A percentile compares a stretch with the other conserved stretches of the same genome.
Evolutionary conservation across 2,113 vertebrate genomes (phyloP).

Genomic region (Syngnathoides biaculeatus): DNA sequence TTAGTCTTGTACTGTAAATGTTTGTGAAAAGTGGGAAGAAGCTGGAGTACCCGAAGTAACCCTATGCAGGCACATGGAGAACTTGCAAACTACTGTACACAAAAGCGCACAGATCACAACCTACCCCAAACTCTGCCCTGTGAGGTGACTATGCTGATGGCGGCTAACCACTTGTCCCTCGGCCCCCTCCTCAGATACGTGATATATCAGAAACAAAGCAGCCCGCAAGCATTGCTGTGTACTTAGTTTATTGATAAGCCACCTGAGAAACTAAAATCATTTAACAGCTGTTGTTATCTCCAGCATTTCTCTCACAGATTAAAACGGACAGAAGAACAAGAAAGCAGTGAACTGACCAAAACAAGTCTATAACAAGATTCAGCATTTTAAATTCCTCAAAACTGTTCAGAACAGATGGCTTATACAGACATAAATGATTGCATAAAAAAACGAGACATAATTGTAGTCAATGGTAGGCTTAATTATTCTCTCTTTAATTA

Average conservation of each 20-base stretch:
- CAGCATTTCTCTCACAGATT: not conserved
- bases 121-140: no score
- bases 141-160: no score
- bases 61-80: no score
- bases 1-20: no score
- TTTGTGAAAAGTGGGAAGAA: no score
- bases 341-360: constrained; percentile 18
- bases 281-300: not conserved
- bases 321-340: constrained; percentile 6
- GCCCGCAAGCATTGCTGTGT: constrained; percentile 15
- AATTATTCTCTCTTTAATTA: constrained; percentile 21
- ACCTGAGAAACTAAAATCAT: constrained; percentile 16
- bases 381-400: constrained; percentile 1
- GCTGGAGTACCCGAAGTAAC: no score
- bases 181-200: constrained; percentile 16
- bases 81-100: no score
- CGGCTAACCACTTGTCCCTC: no score
- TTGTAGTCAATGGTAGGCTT: constrained; percentile 7
- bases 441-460: constrained; percentile 40
- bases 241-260: constrained; percentile 23
- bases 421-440: constrained; percentile 36
- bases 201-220: constrained; percentile 29
- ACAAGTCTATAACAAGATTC: constrained; percentile 8
- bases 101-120: no score
- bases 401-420: not conserved